Base-by-base conservation (phyloP, 1,140 invertebrate genomes). In the Mya arenaria region DNA sequence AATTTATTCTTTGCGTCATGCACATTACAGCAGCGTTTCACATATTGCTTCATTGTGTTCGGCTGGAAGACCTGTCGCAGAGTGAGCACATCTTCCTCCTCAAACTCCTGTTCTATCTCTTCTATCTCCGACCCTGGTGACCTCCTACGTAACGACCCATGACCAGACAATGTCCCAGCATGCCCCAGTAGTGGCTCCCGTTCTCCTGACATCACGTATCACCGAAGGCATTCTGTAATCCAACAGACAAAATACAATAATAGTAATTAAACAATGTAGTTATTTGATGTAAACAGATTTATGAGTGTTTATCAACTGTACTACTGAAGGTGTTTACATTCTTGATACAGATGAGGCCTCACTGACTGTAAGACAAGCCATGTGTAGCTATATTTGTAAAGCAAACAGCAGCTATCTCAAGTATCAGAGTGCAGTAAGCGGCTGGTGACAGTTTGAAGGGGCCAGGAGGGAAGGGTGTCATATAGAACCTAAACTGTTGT, bases 1-100 rank as follows among this genome's bases (percentile, higher is more conserved):
- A 91, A 79, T 82, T 87, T 88, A 5, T 82, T 77, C 80, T 86
- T 87, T 36, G 86, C 73, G 13, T 55, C 86, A 30, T 87, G 73
- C 23, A 85, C 25, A 32, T 82, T 82, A 80, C 86, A 90, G 62
- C 83, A 82, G 1, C 82, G 56, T 36, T 77, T 81, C 17, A 83
- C 48, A 37, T 74, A 86, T 41, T 85, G 56, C 58, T 81, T 77
- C 32, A 84, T 68, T 34, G 83, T 62, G 37, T 71, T 5, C 19
- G 41, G 62, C 32, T 82, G 13, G 17, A 37, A 52, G 19, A 79
- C 10, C 48, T 52, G 2, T 10, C 2, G 48, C 8, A 52, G 44
- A 48, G 66, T 37, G 10, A 44, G 25, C 65, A 82, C 39, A 32
- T 79, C 41, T 19, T 60, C 75, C 23, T 52, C 8, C 6, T 56